These are phyloP conservation scores for Rhinolophus sinicus DNA, from an alignment of 2,113 vertebrate species.

Conservation along the genomic window DNA sequence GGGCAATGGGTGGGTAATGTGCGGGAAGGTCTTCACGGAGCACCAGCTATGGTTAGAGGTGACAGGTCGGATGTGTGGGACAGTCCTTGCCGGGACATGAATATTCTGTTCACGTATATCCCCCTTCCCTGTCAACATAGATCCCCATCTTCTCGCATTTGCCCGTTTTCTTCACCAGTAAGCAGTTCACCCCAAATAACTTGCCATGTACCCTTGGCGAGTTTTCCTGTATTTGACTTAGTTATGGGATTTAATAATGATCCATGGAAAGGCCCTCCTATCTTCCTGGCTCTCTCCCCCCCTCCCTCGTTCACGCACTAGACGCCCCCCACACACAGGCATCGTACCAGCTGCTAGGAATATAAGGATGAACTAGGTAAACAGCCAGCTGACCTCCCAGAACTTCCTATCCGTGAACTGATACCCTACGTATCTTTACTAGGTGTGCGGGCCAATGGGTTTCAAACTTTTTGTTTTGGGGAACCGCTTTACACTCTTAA, in stretches of 20 bases:
- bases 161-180: neutral
- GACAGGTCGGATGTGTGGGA: rapidly evolving
- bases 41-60: neutral
- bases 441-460: neutral
- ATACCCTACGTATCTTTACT: neutral
- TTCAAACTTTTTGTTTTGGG: neutral
- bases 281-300: rapidly evolving
- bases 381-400: neutral
- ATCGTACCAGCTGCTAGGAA: rapidly evolving
- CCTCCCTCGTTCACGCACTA: rapidly evolving
- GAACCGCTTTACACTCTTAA: neutral
- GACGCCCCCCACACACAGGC: rapidly evolving
- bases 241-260: neutral
- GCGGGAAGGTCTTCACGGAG: rapidly evolving
- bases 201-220: neutral
- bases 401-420: too few relatives aligned
- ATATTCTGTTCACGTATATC: rapidly evolving
- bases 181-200: neutral
- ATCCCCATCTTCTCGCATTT: neutral
- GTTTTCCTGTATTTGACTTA: neutral
- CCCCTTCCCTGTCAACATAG: neutral
- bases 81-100: too few relatives aligned
- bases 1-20: neutral
- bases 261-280: neutral
- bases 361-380: rapidly evolving